Conservation (phyloP, 2,113 vertebrate genomes). For the Theristicus caerulescens region DNA sequence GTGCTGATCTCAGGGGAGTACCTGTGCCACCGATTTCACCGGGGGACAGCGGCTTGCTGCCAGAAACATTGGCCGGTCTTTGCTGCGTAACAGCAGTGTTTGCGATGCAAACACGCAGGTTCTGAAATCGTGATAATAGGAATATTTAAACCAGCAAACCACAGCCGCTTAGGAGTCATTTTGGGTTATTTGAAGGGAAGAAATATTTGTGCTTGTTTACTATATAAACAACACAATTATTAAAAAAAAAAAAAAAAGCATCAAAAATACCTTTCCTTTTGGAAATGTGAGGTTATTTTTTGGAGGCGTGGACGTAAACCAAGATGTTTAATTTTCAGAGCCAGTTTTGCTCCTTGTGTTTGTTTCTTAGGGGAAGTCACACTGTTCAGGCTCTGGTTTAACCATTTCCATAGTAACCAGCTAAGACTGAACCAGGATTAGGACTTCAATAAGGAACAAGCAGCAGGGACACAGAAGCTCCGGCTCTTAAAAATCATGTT, state of each 20-base stretch:
- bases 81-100: neutral
- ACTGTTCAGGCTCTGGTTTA: neutral
- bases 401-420: slow-evolving; percentile 28
- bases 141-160: neutral
- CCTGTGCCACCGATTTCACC: fast-evolving
- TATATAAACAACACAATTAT: neutral
- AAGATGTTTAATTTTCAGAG: neutral
- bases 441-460: neutral
- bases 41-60: neutral
- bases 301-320: neutral
- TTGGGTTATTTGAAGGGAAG: neutral
- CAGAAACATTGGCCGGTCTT: neutral
- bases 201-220: neutral
- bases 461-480: neutral
- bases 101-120: fast-evolving
- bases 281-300: neutral
- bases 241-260: neutral
- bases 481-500: neutral
- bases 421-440: neutral
- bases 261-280: neutral
- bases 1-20: neutral
- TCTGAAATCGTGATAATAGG: neutral
- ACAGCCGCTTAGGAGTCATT: neutral
- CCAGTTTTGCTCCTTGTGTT: neutral
- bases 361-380: neutral